These are phyloP conservation scores for Ephialtes manifestator DNA, from an alignment of 2,888 invertebrate genomes.

Conservation along the genomic window DNA sequence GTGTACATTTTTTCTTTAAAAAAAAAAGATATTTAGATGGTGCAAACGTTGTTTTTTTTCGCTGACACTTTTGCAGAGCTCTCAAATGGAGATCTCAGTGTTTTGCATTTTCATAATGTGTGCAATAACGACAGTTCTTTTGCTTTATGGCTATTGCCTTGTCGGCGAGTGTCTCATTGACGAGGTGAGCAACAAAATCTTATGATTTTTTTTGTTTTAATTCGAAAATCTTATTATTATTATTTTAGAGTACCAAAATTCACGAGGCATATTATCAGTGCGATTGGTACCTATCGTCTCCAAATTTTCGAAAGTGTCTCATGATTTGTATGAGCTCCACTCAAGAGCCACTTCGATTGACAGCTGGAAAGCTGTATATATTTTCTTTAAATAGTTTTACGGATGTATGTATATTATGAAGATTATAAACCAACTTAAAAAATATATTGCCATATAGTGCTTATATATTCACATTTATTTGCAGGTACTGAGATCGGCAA, in stretches of 20 bases:
- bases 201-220: background rate
- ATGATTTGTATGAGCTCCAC: conserved; percentile 87
- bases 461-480: no score
- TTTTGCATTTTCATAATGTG: conserved; percentile 63
- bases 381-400: no score
- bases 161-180: conserved; percentile 71
- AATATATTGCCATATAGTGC: no score
- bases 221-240: background rate
- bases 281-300: conserved; percentile 87
- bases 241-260: conserved; percentile 85
- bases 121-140: conserved; percentile 57
- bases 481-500: no score
- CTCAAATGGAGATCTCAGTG: conserved; percentile 54
- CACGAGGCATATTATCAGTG: conserved; percentile 87
- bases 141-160: conserved; percentile 70
- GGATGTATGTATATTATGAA: no score
- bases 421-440: no score
- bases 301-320: conserved; percentile 85
- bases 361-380: conserved; percentile 86
- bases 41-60: background rate
- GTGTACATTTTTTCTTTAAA: background rate
- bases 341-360: conserved; percentile 87
- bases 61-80: conserved; percentile 50
- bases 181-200: conserved; percentile 60
- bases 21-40: background rate